Evolutionary conservation across 1,140 invertebrate genomes (phyloP), one percentile per base, ranked within the genome.

Genomic region (Caenorhabditis remanei): DNA sequence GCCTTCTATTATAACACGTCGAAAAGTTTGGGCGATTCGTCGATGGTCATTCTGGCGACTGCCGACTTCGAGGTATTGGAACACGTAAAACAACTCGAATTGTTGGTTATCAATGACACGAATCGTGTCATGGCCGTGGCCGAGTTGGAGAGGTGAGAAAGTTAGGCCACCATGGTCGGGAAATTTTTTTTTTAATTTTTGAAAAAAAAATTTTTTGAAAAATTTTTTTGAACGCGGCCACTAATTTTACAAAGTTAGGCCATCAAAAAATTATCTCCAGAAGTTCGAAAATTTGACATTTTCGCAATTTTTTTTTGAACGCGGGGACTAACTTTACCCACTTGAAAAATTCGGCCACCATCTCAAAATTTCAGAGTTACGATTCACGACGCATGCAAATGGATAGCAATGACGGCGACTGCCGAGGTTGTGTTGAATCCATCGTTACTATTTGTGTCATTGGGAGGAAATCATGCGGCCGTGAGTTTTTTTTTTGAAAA

Each of bases 391-490:
- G 71, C 71, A 5, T 79, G 71, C 21, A 79, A 79, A 79, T 79
- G 71, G 71, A 79, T 79, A 21, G 71, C 71, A 50, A 79, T 79
- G 71, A 79, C 71, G 14, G 71, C 71, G 21, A 79, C 71, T 4
- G 40, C 71, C 6, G n/a, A 79, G 53, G 40, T 79, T 19, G 46
- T 50, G 13, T 6, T 21, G 8, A 79, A 79, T 32, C 71, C 71
- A 13, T 79, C 71, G 4, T 9, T 79, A 19, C 19, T 79, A 24
- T 79, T 50, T 13, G 71, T 79, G 1, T 79, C 71, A 13, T n/a
- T 79, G 0, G 71, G 71, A 13, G 71, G 46, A 50, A 79, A 79
- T 11, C 71, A 79, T 50, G 71, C 43, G 24, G n/a, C 71, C 0
- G 71, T 79, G 19, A 79, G 71, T 79, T 79, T 32, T 9, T 50